A percentile compares a stretch with the other conserved stretches of the same genome.
Evolutionary conservation across 2,113 vertebrate species (phyloP).

Genomic region (Elachura formosa): DNA sequence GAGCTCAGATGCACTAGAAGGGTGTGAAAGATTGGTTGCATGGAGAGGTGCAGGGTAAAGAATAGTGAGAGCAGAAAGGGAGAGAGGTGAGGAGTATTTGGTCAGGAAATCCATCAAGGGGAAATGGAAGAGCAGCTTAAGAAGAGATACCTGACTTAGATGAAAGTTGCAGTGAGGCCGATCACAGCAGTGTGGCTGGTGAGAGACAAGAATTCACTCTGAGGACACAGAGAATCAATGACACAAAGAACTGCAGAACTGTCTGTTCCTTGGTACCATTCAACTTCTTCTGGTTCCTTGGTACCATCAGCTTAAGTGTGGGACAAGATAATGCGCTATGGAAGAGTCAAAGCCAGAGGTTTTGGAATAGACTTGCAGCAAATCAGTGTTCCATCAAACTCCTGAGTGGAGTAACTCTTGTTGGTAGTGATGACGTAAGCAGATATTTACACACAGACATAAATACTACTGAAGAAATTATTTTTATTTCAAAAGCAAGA

Average conservation of each 20-base stretch:
- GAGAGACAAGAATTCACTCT: background rate
- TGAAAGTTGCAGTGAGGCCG: background rate
- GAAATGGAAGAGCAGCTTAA: background rate
- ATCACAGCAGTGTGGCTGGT: background rate
- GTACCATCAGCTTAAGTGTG: background rate
- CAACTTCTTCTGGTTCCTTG: background rate
- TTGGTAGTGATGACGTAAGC: background rate
- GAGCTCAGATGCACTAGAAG: background rate
- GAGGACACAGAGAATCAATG: background rate
- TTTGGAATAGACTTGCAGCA: background rate
- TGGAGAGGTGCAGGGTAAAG: background rate
- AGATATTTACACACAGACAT: background rate
- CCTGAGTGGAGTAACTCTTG: background rate
- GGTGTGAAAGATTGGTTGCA: background rate
- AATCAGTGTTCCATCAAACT: background rate
- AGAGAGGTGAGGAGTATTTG: background rate
- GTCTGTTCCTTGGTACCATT: accelerated
- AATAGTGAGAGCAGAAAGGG: background rate
- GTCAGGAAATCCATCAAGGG: background rate
- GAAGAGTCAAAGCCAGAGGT: background rate
- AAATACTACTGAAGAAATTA: background rate
- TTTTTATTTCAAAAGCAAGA: background rate
- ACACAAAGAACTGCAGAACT: background rate
- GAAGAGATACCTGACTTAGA: background rate
- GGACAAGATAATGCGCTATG: background rate